phyloP scores from a whole-genome alignment of 64 coral and sea anemone species.

The Pocillopora verrucosa region DNA sequence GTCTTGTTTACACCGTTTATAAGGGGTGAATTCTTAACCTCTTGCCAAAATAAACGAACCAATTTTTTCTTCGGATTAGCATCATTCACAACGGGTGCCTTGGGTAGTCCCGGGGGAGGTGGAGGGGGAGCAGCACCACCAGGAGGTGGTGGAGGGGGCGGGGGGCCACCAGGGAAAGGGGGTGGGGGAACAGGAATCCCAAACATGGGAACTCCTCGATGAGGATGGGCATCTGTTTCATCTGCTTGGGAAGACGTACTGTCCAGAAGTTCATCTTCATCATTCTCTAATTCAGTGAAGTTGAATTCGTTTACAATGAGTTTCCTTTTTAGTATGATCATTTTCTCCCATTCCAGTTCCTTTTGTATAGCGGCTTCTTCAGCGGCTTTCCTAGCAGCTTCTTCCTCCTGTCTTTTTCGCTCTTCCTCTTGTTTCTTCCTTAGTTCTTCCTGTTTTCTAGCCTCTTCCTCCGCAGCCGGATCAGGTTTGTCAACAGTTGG shows the following conservation, averaged over 20 bases:
- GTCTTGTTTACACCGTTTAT: conserved; percentile 99
- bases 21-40: conserved; percentile 97
- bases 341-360: conserved; percentile 95
- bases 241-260: conserved; percentile 41
- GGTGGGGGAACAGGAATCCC: conserved; percentile 65
- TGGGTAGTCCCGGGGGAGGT: conserved; percentile 69
- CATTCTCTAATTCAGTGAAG: conserved; percentile 91
- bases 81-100: conserved; percentile 21
- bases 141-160: conserved; percentile 73
- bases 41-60: conserved; percentile 97
- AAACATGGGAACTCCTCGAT: conserved; percentile 40
- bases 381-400: conserved; percentile 65
- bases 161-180: conserved; percentile 37
- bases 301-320: conserved; percentile 97
- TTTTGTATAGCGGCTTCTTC: conserved; percentile 82
- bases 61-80: conserved; percentile 87
- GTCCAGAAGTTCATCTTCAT: conserved; percentile 84
- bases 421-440: conserved; percentile 66
- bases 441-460: conserved; percentile 50
- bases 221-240: conserved; percentile 73
- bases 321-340: conserved; percentile 90
- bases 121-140: conserved; percentile 56
- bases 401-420: conserved; percentile 72
- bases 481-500: neutral
- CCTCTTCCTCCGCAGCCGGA: conserved; percentile 54